A percentile compares a stretch with the other conserved stretches of the same genome.
phyloP scores from a whole-genome alignment of 2,888 invertebrate genomes.

The Bellardia bayeri region DNA sequence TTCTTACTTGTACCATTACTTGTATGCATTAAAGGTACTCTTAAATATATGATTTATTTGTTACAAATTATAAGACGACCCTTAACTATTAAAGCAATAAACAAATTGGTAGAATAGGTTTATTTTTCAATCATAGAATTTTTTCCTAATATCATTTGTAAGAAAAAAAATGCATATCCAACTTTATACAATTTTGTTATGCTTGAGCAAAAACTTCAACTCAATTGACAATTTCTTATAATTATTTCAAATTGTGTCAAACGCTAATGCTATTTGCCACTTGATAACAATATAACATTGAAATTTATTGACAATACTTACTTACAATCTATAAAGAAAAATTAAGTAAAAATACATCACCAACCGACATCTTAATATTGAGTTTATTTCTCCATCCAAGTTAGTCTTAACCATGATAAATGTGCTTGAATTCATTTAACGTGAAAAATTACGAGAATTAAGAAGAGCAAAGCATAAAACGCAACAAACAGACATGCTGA shows the following conservation, averaged over 20 bases:
- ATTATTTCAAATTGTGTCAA: conserved; percentile 12
- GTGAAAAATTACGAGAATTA: conserved; percentile 3
- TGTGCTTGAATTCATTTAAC: neutral
- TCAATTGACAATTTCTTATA: conserved; percentile 6
- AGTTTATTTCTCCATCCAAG: neutral
- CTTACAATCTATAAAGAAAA: conserved; percentile 1
- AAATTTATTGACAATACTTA: conserved; percentile 8
- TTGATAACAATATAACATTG: conserved; percentile 1
- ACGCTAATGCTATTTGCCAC: conserved; percentile 12
- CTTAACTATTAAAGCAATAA: neutral
- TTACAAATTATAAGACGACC: too few relatives aligned
- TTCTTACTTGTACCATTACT: too few relatives aligned
- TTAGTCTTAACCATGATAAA: conserved; percentile 15
- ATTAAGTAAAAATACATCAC: neutral
- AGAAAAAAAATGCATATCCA: neutral
- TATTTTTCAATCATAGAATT: too few relatives aligned
- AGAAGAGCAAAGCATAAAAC: neutral
- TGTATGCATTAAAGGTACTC: too few relatives aligned
- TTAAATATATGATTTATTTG: too few relatives aligned
- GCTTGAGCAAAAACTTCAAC: neutral
- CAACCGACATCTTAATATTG: conserved; percentile 2
- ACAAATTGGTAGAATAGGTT: neutral
- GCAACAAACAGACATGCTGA: neutral
- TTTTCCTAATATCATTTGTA: neutral
- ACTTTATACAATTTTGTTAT: neutral